Conservation (phyloP, 2,797 vertebrate species). For the Kryptopterus vitreolus region DNA sequence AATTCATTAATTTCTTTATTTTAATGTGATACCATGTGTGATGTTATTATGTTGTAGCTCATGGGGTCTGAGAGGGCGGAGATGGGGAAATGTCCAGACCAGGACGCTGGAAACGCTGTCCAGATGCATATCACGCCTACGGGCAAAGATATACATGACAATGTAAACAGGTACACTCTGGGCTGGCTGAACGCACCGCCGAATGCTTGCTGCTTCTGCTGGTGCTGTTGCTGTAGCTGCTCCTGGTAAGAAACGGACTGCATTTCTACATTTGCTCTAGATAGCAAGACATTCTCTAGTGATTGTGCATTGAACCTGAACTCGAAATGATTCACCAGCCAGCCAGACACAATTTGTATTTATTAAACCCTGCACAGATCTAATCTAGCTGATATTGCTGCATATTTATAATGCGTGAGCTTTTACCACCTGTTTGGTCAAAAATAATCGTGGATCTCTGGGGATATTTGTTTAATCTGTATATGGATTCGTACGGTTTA, state of each 20-base stretch:
- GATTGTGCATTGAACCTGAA: background rate
- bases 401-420: background rate
- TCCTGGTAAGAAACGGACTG: slow-evolving; percentile 81
- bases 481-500: background rate
- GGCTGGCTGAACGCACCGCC: slow-evolving; percentile 67
- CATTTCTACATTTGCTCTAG: background rate
- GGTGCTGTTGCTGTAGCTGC: slow-evolving; percentile 99
- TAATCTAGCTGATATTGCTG: background rate
- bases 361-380: background rate
- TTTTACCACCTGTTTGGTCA: slow-evolving; percentile 4
- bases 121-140: slow-evolving; percentile 72
- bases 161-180: slow-evolving; percentile 69
- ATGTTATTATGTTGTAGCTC: slow-evolving; percentile 57
- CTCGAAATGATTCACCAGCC: background rate
- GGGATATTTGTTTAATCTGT: background rate
- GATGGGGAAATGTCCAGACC: slow-evolving; percentile 83
- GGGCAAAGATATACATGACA: slow-evolving; percentile 68
- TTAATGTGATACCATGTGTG: slow-evolving; percentile 5
- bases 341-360: background rate
- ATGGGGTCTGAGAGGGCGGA: slow-evolving; percentile 76
- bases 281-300: background rate
- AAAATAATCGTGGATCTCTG: background rate
- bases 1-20: background rate
- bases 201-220: slow-evolving; percentile 97
- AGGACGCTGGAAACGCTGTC: slow-evolving; percentile 71